phyloP scores from a whole-genome alignment of 30 jellyfish, hydroid and myxozoan genomes.

The Aurelia aurita region DNA sequence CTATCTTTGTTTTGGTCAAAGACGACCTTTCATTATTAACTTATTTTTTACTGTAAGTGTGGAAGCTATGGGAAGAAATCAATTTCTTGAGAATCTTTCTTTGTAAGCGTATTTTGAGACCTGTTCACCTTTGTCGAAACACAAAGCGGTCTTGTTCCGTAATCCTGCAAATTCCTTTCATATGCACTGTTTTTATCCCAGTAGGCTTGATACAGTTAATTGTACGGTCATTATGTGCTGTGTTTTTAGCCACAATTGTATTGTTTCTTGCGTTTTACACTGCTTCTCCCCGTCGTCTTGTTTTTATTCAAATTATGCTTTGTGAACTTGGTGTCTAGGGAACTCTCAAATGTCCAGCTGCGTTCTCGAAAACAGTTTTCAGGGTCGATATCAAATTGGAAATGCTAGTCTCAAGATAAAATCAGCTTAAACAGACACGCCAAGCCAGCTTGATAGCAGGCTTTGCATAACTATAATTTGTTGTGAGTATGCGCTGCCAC shows the following conservation, averaged over 20 bases:
- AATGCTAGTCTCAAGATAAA: slow-evolving; percentile 27
- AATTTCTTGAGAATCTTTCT: too few species aligned
- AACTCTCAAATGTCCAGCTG: slow-evolving; percentile 23
- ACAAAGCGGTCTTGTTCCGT: slow-evolving; percentile 21
- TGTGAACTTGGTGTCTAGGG: slow-evolving; percentile 56
- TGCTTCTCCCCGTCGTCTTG: slow-evolving; percentile 60
- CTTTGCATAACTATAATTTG: neutral
- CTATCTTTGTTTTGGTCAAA: too few species aligned
- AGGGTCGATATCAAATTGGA: slow-evolving; percentile 24
- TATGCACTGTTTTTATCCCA: slow-evolving; percentile 51
- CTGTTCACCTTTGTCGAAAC: slow-evolving; percentile 15
- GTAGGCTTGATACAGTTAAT: slow-evolving; percentile 64
- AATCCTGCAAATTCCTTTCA: slow-evolving; percentile 37
- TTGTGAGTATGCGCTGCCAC: slow-evolving; percentile 14
- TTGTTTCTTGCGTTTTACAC: slow-evolving; percentile 44
- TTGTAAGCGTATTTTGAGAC: neutral
- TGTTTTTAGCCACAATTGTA: slow-evolving; percentile 44
- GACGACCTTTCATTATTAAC: too few species aligned
- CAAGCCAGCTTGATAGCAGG: slow-evolving; percentile 15
- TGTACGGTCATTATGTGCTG: slow-evolving; percentile 49
- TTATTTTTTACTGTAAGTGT: too few species aligned
- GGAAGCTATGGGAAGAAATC: too few species aligned
- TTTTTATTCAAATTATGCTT: slow-evolving; percentile 33
- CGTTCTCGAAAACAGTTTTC: slow-evolving; percentile 54
- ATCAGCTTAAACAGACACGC: neutral